Evolutionary conservation across 2,797 vertebrate species (phyloP).

Genomic region (Chelon auratus): DNA sequence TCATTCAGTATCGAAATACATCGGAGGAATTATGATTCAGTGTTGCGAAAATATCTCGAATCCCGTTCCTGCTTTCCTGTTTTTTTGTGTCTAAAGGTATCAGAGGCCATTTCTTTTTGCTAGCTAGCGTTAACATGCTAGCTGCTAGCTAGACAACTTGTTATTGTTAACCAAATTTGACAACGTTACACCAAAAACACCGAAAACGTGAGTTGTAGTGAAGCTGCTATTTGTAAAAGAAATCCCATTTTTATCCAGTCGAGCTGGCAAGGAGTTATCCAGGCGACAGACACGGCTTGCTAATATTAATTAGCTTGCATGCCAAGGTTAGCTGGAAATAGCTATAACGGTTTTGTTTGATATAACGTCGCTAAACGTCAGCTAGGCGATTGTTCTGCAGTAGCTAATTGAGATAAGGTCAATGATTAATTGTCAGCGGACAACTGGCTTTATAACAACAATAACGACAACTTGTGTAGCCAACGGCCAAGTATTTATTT

Average conservation of each 20-base stretch:
- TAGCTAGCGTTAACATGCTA: constrained; percentile 72
- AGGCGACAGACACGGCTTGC: constrained; percentile 63
- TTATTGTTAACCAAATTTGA: constrained; percentile 33
- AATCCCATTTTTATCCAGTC: constrained; percentile 36
- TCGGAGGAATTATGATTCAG: constrained; percentile 52
- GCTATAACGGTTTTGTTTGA: constrained; percentile 68
- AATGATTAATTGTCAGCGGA: constrained; percentile 28
- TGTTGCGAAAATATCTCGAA: constrained; percentile 79
- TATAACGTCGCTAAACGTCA: constrained; percentile 72
- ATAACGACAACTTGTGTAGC: neutral
- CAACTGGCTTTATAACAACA: neutral
- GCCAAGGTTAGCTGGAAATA: constrained; percentile 72
- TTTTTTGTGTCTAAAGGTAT: constrained; percentile 82
- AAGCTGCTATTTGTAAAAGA: constrained; percentile 23
- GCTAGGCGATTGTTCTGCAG: constrained; percentile 58
- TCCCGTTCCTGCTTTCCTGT: constrained; percentile 84
- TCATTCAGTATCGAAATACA: constrained; percentile 59
- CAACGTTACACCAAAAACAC: constrained; percentile 11
- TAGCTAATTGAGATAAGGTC: constrained; percentile 47
- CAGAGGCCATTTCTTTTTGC: constrained; percentile 83
- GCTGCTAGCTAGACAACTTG: constrained; percentile 55
- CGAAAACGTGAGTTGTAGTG: constrained; percentile 7
- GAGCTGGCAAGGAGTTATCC: constrained; percentile 60
- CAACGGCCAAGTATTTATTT: constrained; percentile 45
- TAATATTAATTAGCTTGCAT: constrained; percentile 75